Percentiles rank a stretch among this genome's conserved stretches.
Evolutionary conservation across 2,888 invertebrate genomes (phyloP).

Genomic region (Drosophila buzzatii): DNA sequence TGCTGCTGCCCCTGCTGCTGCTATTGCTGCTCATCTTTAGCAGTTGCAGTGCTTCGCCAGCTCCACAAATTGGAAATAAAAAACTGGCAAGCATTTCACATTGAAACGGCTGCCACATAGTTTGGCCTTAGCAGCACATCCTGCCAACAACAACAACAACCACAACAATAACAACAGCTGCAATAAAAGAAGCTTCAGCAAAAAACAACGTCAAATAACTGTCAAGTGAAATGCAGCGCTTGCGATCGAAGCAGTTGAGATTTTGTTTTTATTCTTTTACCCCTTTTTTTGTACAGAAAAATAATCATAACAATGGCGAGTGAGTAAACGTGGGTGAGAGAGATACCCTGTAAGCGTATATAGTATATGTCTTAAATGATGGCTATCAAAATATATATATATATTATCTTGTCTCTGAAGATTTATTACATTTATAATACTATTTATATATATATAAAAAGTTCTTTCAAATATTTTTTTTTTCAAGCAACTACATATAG

Average conservation of each 20-base stretch:
- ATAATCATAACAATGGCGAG: constrained; percentile 11
- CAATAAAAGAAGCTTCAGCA: constrained; percentile 26
- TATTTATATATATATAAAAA: too few relatives aligned
- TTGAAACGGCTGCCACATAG: constrained; percentile 42
- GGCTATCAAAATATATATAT: not conserved
- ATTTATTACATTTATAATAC: too few relatives aligned
- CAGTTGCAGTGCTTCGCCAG: constrained; percentile 7
- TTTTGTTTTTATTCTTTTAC: constrained; percentile 9
- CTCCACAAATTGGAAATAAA: constrained; percentile 46
- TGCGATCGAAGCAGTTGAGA: constrained; percentile 41
- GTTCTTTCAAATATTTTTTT: not conserved
- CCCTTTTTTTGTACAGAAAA: constrained; percentile 11
- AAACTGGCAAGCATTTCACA: constrained; percentile 41
- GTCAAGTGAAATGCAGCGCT: constrained; percentile 56
- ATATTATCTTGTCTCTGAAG: not conserved
- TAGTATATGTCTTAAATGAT: not conserved
- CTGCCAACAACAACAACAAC: constrained; percentile 20
- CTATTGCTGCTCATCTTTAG: constrained; percentile 38
- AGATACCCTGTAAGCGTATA: not conserved
- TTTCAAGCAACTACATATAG: not conserved
- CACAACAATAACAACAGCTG: constrained; percentile 13
- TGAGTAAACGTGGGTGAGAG: not conserved
- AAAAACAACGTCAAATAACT: constrained; percentile 47
- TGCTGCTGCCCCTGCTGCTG: not conserved
- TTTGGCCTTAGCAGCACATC: constrained; percentile 49